phyloP scores from a whole-genome alignment of 1,140 invertebrate species.

The Penaeus indicus region DNA sequence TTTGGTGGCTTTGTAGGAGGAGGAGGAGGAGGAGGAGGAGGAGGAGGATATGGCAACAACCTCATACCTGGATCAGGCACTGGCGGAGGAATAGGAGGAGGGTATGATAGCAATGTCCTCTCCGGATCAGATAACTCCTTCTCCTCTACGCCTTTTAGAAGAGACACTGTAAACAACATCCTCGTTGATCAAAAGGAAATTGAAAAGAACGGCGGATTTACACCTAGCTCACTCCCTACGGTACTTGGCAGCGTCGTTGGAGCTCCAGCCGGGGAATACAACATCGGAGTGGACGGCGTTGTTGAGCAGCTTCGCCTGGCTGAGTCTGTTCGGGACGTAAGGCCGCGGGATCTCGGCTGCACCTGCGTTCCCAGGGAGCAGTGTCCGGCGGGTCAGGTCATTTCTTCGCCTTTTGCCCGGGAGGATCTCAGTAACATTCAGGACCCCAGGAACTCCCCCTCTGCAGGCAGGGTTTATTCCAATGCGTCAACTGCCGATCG shows the following conservation, averaged over 20 bases:
- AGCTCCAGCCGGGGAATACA: not conserved
- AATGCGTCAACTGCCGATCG: conserved; percentile 7
- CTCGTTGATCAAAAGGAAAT: not conserved
- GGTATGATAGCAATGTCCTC: not conserved
- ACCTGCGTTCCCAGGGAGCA: conserved; percentile 43
- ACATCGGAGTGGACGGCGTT: not conserved
- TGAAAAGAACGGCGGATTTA: not conserved
- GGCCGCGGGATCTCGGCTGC: conserved; percentile 29
- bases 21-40: conserved; percentile 1
- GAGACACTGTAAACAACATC: not conserved
- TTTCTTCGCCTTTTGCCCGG: conserved; percentile 32
- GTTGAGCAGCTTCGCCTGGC: not conserved
- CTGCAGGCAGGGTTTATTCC: not conserved
- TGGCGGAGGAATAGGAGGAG: conserved; percentile 17
- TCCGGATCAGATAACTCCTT: conserved; percentile 1
- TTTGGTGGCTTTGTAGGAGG: not conserved
- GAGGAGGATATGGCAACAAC: not conserved
- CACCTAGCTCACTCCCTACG: not conserved
- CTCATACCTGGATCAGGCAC: not conserved
- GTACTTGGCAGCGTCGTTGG: not conserved
- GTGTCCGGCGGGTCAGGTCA: conserved; percentile 29
- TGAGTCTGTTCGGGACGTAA: not conserved
- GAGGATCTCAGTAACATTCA: conserved; percentile 39
- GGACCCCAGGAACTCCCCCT: conserved; percentile 43
- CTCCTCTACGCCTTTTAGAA: not conserved